Evolutionary conservation across 2,113 vertebrate species (phyloP).

Genomic region (Eira barbara): DNA sequence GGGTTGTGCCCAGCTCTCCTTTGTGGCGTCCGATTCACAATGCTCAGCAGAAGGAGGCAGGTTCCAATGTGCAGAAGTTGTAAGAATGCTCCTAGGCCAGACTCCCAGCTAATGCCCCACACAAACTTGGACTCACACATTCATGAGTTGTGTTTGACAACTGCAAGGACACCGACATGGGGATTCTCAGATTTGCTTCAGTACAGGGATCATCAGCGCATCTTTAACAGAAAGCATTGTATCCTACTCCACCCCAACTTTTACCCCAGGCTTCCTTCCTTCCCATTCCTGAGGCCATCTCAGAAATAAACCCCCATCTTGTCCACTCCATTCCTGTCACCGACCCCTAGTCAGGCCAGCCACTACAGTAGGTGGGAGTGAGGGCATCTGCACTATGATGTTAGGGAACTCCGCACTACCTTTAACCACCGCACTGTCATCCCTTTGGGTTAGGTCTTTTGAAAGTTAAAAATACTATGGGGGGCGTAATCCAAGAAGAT

Average conservation of each 20-base stretch:
- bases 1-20: not conserved
- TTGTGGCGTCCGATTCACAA: not conserved
- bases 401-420: not conserved
- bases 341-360: not conserved
- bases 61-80: constrained; percentile 11
- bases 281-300: not conserved
- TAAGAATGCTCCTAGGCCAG: constrained; percentile 49
- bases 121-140: constrained; percentile 8
- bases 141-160: not conserved
- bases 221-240: not conserved
- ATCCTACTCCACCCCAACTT: not conserved
- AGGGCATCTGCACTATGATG: not conserved
- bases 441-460: not conserved
- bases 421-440: not conserved
- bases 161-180: not conserved
- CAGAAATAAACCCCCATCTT: not conserved
- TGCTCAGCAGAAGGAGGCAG: constrained; percentile 18
- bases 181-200: not conserved
- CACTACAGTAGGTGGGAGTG: not conserved
- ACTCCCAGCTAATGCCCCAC: constrained; percentile 36
- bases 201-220: not conserved
- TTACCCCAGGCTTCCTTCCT: not conserved
- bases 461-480: not conserved
- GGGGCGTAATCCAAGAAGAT: not conserved
- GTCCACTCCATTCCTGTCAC: not conserved